A percentile compares a stretch with the other conserved stretches of the same genome.
These are phyloP conservation scores for Ormyrus nitidulus DNA, from an alignment of 2,888 invertebrate genomes.

Conservation along the genomic window DNA sequence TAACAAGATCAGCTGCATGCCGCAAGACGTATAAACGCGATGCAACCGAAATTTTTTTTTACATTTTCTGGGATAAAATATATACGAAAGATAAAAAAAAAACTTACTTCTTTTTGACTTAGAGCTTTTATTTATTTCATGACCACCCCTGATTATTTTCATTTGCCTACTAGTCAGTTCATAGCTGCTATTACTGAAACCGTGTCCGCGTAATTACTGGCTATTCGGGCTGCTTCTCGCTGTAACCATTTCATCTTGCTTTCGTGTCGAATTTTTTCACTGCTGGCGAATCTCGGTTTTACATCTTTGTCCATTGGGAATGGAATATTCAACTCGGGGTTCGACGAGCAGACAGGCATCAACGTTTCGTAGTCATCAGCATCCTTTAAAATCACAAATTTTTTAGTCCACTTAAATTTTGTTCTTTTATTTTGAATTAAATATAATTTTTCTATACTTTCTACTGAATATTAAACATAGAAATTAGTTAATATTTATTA, in stretches of 20 bases:
- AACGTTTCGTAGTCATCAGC: constrained; percentile 47
- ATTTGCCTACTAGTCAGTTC: not conserved
- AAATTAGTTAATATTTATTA: too few species aligned
- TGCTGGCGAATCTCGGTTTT: not conserved
- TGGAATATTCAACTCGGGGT: constrained; percentile 57
- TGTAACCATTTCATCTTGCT: constrained; percentile 65
- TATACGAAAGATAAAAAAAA: constrained; percentile 1
- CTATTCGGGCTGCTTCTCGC: constrained; percentile 61
- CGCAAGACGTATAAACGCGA: constrained; percentile 24
- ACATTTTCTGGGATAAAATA: constrained; percentile 31
- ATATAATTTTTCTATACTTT: too few species aligned
- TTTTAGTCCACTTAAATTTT: too few species aligned
- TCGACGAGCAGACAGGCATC: constrained; percentile 61
- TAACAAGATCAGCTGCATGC: constrained; percentile 35
- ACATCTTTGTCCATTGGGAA: constrained; percentile 58
- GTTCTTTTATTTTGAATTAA: too few species aligned
- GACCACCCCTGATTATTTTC: constrained; percentile 2
- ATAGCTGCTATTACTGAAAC: not conserved
- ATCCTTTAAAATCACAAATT: constrained; percentile 3
- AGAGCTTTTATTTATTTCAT: constrained; percentile 30
- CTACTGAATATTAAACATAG: too few species aligned
- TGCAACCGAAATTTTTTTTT: constrained; percentile 41
- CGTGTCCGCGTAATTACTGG: not conserved
- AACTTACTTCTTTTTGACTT: constrained; percentile 30
- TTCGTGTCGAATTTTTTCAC: constrained; percentile 5